Percentiles rank a stretch among this genome's conserved stretches.
Conservation (phyloP, 2,113 vertebrate genomes). For the Aythya baeri region DNA sequence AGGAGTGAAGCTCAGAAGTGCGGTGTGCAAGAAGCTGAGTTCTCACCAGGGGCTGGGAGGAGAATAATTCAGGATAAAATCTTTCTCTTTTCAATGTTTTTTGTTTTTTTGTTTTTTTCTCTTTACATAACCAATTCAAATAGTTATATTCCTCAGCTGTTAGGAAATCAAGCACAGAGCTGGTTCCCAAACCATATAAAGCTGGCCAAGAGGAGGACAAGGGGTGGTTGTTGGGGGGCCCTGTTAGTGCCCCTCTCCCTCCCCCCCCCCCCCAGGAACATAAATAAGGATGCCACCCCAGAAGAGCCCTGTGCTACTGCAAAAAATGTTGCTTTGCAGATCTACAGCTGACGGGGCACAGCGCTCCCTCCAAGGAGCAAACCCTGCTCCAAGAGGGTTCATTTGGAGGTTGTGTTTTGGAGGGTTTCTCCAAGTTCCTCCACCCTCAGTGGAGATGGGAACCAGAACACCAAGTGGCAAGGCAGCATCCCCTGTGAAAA, state of each 20-base stretch:
- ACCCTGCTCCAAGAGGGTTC: accelerated
- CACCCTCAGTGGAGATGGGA: not conserved
- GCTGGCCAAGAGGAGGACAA: not conserved
- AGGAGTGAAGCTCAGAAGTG: not conserved
- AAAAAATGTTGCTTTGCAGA: not conserved
- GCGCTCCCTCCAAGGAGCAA: accelerated
- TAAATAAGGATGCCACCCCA: not conserved
- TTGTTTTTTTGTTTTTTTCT: not conserved
- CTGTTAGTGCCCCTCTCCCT: not conserved
- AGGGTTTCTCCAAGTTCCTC: not conserved
- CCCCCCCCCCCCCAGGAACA: not conserved
- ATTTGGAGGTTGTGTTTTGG: not conserved
- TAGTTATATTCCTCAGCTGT: not conserved
- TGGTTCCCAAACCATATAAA: not conserved
- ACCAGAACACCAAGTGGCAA: not conserved
- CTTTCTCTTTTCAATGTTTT: not conserved
- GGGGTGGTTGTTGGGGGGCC: not conserved
- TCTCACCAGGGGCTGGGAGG: not conserved
- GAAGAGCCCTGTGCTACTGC: not conserved
- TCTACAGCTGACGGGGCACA: not conserved
- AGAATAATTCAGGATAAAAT: not conserved
- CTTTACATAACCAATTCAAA: not conserved
- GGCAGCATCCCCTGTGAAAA: accelerated
- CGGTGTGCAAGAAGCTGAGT: not conserved
- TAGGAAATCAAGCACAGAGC: not conserved